Evolutionary conservation across 1,140 invertebrate genomes (phyloP).

Genomic region (Proales similis): DNA sequence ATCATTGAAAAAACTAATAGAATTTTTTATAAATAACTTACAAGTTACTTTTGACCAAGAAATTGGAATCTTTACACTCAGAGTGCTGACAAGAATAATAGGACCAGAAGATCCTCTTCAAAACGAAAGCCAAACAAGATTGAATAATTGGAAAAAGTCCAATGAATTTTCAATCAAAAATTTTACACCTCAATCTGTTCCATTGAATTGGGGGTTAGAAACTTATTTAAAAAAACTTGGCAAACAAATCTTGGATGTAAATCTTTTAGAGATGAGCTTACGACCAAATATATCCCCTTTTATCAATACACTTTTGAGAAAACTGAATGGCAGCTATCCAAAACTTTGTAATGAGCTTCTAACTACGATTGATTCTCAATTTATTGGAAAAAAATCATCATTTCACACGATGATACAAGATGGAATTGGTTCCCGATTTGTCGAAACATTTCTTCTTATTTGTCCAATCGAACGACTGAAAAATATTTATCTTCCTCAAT

Average conservation of each 20-base stretch:
- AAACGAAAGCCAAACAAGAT: constrained; percentile 7
- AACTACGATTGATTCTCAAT: constrained; percentile 25
- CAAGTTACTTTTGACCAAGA: constrained; percentile 10
- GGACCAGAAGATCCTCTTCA: constrained; percentile 5
- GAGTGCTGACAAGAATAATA: constrained; percentile 6
- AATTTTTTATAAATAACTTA: constrained; percentile 23
- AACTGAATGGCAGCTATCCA: constrained; percentile 11
- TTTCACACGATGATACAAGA: constrained; percentile 37
- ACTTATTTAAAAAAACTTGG: constrained; percentile 27
- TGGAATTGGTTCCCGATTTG: constrained; percentile 26
- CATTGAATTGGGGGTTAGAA: constrained; percentile 3
- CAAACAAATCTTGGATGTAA: neutral
- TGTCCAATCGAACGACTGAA: neutral
- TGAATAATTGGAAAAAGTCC: neutral
- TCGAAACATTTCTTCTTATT: constrained; percentile 25
- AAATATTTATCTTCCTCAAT: constrained; percentile 2
- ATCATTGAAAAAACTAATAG: neutral
- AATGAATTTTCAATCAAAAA: constrained; percentile 37
- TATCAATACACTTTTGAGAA: constrained; percentile 21
- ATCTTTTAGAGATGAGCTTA: constrained; percentile 4
- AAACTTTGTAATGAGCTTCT: neutral
- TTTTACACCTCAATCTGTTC: constrained; percentile 9
- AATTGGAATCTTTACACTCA: constrained; percentile 13
- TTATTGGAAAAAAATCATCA: constrained; percentile 23
- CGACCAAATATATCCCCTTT: constrained; percentile 8